phyloP scores from a whole-genome alignment of 2,888 invertebrate species.

The Callyntrura sp. region DNA sequence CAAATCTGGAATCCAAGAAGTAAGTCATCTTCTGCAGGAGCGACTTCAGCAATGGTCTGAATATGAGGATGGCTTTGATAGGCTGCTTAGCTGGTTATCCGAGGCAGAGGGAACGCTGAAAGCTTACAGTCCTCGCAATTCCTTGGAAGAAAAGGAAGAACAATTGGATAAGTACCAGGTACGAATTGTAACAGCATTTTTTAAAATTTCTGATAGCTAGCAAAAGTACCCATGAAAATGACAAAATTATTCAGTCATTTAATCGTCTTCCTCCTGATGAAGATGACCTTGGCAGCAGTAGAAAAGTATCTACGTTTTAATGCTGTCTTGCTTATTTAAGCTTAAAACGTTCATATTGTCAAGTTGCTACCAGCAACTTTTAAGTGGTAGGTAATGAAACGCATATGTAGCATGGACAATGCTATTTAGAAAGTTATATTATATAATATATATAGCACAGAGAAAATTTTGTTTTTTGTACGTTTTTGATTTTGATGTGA shows the following conservation, averaged over 20 bases:
- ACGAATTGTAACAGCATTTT: slow-evolving; percentile 84
- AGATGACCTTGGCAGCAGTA: not conserved
- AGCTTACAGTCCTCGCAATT: slow-evolving; percentile 93
- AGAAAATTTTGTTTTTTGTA: too few relatives aligned
- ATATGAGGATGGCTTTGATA: slow-evolving; percentile 94
- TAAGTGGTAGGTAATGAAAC: too few relatives aligned
- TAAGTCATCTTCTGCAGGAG: slow-evolving; percentile 92
- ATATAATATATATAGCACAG: too few relatives aligned
- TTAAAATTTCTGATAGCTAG: not conserved
- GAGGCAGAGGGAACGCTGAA: slow-evolving; percentile 95
- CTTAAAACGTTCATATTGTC: too few relatives aligned
- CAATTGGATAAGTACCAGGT: slow-evolving; percentile 97
- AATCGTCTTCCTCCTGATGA: not conserved
- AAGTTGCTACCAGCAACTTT: too few relatives aligned
- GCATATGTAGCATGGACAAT: too few relatives aligned
- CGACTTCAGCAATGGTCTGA: slow-evolving; percentile 96
- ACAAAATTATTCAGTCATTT: slow-evolving; percentile 12
- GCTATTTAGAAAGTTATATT: too few relatives aligned
- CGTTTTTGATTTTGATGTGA: too few relatives aligned
- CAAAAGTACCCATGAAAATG: too few relatives aligned
- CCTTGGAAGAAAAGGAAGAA: slow-evolving; percentile 95
- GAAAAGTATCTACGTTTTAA: too few relatives aligned
- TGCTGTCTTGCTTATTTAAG: too few relatives aligned
- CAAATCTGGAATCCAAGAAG: slow-evolving; percentile 91
- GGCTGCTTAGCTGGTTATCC: slow-evolving; percentile 92